Percentiles rank a stretch among this genome's conserved stretches.
These are phyloP conservation scores for Aquatica leii DNA, from an alignment of 2,888 invertebrate genomes.

Conservation along the genomic window DNA sequence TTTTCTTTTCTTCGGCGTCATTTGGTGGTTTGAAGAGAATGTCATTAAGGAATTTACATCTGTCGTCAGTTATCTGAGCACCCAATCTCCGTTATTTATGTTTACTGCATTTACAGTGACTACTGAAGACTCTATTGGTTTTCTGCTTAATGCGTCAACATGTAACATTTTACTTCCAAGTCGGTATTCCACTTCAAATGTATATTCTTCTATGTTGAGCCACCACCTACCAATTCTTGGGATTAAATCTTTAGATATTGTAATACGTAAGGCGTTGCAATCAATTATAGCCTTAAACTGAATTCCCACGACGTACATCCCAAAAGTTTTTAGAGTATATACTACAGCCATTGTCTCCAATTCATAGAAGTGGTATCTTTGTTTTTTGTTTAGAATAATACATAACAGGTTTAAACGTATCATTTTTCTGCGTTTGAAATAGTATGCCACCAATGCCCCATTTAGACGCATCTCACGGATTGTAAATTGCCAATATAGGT, in stretches of 20 bases:
- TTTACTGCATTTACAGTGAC: no score
- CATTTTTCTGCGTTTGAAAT: no score
- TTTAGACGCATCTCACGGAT: conserved; percentile 43
- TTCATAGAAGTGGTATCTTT: not conserved
- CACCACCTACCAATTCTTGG: conserved; percentile 51
- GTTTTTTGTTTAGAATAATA: conserved; percentile 17
- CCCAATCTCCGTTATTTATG: no score
- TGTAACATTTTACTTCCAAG: conserved; percentile 48
- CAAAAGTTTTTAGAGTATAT: no score
- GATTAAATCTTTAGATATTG: conserved; percentile 39
- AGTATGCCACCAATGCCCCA: conserved; percentile 41
- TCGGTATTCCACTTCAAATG: conserved; percentile 46
- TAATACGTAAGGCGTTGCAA: conserved; percentile 41
- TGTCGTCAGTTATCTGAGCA: no score
- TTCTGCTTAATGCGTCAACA: conserved; percentile 6
- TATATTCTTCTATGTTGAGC: conserved; percentile 50
- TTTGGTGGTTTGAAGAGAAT: no score
- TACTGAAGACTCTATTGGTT: not conserved
- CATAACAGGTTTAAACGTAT: conserved; percentile 11
- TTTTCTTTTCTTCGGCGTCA: no score
- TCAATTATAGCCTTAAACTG: conserved; percentile 36
- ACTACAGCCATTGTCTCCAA: no score
- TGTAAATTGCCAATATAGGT: conserved; percentile 42
- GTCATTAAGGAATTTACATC: no score
- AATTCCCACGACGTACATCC: not conserved